phyloP scores from a whole-genome alignment of 2,113 vertebrate species.

The Ageneiosus marmoratus region DNA sequence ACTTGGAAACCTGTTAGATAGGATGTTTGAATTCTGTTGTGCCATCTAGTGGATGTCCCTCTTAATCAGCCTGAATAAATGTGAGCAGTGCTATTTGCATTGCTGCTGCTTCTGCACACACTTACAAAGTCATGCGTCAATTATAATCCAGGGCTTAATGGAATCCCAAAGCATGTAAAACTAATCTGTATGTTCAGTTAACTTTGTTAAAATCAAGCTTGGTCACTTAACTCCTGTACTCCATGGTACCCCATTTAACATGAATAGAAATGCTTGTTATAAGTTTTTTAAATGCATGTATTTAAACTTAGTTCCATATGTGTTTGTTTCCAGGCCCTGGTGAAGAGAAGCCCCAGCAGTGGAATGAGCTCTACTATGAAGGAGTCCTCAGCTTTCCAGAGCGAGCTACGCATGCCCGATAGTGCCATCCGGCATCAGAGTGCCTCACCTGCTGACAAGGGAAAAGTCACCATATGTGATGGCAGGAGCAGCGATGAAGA shows the following conservation, averaged over 20 bases:
- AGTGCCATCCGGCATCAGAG: slow-evolving; percentile 88
- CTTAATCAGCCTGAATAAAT: background rate
- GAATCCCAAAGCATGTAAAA: slow-evolving; percentile 37
- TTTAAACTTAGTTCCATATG: slow-evolving; percentile 18
- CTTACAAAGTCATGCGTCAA: too few species aligned
- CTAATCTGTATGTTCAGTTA: background rate
- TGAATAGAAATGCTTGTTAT: background rate
- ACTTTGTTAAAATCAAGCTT: slow-evolving; percentile 20
- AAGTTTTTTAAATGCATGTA: background rate
- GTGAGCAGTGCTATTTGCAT: background rate
- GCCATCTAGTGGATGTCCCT: background rate
- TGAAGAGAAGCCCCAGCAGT: slow-evolving; percentile 95
- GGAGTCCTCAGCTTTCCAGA: slow-evolving; percentile 94
- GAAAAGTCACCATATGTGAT: slow-evolving; percentile 91
- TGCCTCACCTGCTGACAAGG: slow-evolving; percentile 87
- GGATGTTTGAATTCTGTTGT: background rate
- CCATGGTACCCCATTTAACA: slow-evolving; percentile 27
- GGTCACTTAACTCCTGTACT: background rate
- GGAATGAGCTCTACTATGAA: slow-evolving; percentile 96
- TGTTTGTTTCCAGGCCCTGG: slow-evolving; percentile 80
- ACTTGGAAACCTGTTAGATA: background rate
- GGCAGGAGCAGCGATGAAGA: slow-evolving; percentile 90
- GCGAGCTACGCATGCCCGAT: slow-evolving; percentile 88
- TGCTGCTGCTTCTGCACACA: background rate
- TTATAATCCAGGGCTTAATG: slow-evolving; percentile 27